Evolutionary conservation across 2,797 vertebrate genomes (phyloP), one percentile per base, ranked within the genome.

Genomic region (Glossophaga mutica): DNA sequence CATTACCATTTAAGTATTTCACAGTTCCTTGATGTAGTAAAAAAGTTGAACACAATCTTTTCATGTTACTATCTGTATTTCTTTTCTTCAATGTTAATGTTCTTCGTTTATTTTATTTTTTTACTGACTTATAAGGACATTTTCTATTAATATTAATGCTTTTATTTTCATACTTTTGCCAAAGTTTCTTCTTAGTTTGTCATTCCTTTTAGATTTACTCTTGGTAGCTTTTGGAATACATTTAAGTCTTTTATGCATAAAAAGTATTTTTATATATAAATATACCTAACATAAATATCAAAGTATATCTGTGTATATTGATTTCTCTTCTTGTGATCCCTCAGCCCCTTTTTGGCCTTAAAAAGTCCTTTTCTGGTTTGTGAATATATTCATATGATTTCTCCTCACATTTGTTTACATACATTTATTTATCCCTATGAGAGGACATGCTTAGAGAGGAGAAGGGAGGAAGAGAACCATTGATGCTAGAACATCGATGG

Each of bases 171-270:
- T 37, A 32, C 32, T 71, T 77, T 74, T 50, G 62, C 9, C n/a
- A 77, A 3, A 44, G 48, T 87, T 86, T 93, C 74, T 77, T 85
- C 22, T 82, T 55, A 93, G 37, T 65, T 83, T 83, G 9, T 50
- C 57, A 71, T 76, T 70, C 11, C 48, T 92, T 86, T 96, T 85
- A 95, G 44, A 71, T 57, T 88, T 96, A 94, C 32, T 85, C 73
- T 59, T 48, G 46, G 29, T 84, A 42, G 26, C n/a, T 90, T 93
- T 14, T 59, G 32, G 22, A 93, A 81, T 11, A 76, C 2, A 78
- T 57, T 59, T 87, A 55, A 91, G 91, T 71, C 14, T 42, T 62
- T n/a, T 18, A 42, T 65, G 44, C 77, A 70, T 76, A 73, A 55
- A 65, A 93, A 44, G 55, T 24, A 74, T 50, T 79, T 92, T 70